Evolutionary conservation across 2,888 invertebrate genomes (phyloP), one percentile per base, ranked within the genome.

Genomic region (Globia sparganii): DNA sequence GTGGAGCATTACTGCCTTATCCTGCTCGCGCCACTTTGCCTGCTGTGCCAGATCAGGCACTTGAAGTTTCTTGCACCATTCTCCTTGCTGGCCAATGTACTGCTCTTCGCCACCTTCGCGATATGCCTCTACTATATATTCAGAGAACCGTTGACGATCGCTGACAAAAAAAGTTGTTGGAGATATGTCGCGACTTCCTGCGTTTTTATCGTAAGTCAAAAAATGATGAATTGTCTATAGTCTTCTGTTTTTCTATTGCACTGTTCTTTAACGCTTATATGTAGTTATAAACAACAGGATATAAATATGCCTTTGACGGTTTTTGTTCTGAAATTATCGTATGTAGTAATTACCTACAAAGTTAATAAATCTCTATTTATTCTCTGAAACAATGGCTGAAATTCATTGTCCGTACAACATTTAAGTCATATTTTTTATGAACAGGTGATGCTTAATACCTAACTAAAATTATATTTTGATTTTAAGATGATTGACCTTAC

Each of bases 61-160:
- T 96, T 99, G 18, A 98, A 98, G 91, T 98, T 97, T 92, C 94
- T 99, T 76, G 98, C 99, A 3, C 99, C 99, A 0, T 98, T 99
- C 91, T 99, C 99, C 0, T 97, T 98, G 77, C 91, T 98, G 64
- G 99, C 99, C 34, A 99, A 99, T 91, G 75, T 98, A 13, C 97
- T 98, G 56, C 98, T 99, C 90, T 95, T 98, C 0, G 92, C 97
- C 2, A 98, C 99, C 0, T 98, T 99, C 87, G 97, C 95, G 43
- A 98, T 99, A 87, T 98, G 98, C 34, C 97, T 99, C 49, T 98
- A 98, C 93, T 99, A 98, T 91, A 97, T 99, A 92, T 98, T 99
- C 90, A 97, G 97, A 86, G 95, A 94, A 61, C 91, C 93, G 59
- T 91, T 96, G 59, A 90, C 91, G 31, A 95, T 94, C 84, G 90